Evolutionary conservation across 2,888 invertebrate genomes (phyloP), one percentile per base, ranked within the genome.

Genomic region (Petrophora chlorosata): DNA sequence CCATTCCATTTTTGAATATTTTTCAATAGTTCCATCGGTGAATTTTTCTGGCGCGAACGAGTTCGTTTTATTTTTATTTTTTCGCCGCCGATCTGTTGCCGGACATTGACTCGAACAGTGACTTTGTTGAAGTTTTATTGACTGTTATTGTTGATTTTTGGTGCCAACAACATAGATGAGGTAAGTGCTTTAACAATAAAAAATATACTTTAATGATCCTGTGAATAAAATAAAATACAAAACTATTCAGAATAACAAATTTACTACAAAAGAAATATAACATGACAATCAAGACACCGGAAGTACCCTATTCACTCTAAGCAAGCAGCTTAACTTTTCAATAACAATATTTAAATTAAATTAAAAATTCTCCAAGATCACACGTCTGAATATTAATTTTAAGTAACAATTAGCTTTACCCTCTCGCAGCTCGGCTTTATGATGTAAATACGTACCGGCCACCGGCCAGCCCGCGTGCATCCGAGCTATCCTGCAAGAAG

Each of bases 101-200:
- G 85, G 78, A 84, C 83, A 76, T 77, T 80, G 75, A 75, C 82
- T 80, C 63, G 60, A 59, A 70, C 59, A 67, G 84, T 85, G 85
- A 82, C 79, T 83, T 77, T 86, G 82, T 84, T 85, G 68, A 76
- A 76, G 75, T 81, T 82, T 81, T 80, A 76, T 83, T 82, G 70
- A 74, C 76, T 80, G 78, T 79, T 79, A 26, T 80, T 77, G 77
- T 81, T 82, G 69, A 72, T 66, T 61, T 61, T 56, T 59, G 65
- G 58, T 43, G 65, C 36, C 51, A 58, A 49, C 61, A 39, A 15
- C 36, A 30, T 45, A 13, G 10, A 5, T 44, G 56, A 77, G 86
- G 87, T 87, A 72, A 85, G 85, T 77, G 42, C 15, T 29, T 26
- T 12, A 12, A 17, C 2, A 10, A 30, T 42, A 5, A 19, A 33